Evolutionary conservation across 2,888 invertebrate species (phyloP).

Genomic region (Drosophila tripunctata): DNA sequence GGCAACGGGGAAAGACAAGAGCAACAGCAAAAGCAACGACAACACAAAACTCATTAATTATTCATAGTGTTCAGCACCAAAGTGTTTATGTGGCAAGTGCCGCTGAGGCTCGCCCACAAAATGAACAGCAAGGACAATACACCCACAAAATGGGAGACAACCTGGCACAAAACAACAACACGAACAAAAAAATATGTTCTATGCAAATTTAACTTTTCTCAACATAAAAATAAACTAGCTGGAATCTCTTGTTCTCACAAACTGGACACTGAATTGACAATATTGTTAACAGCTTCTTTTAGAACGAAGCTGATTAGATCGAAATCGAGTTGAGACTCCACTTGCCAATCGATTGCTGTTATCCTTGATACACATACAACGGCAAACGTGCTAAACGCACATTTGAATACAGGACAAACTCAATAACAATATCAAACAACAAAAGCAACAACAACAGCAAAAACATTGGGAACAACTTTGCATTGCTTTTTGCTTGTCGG

Average conservation of each 20-base stretch:
- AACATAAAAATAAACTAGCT: constrained; percentile 67
- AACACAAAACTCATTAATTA: constrained; percentile 70
- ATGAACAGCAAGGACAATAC: constrained; percentile 48
- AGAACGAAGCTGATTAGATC: constrained; percentile 70
- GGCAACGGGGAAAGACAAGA: neutral
- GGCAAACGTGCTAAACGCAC: constrained; percentile 57
- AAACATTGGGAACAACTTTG: constrained; percentile 27
- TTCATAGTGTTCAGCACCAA: constrained; percentile 72
- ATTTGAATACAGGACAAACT: constrained; percentile 32
- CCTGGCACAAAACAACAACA: constrained; percentile 1
- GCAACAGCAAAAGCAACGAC: constrained; percentile 20
- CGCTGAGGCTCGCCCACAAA: constrained; percentile 56
- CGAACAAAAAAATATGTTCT: constrained; percentile 35
- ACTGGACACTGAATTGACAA: constrained; percentile 62
- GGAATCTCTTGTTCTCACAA: constrained; percentile 3
- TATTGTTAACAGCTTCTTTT: constrained; percentile 75
- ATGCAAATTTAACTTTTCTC: constrained; percentile 69
- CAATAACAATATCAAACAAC: constrained; percentile 15
- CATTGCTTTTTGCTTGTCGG: constrained; percentile 32
- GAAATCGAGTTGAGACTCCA: constrained; percentile 29
- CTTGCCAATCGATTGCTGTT: constrained; percentile 27
- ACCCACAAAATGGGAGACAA: constrained; percentile 5
- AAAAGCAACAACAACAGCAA: constrained; percentile 15
- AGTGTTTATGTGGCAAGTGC: constrained; percentile 70
- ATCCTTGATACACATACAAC: constrained; percentile 30